Evolutionary conservation across 2,888 invertebrate species (phyloP), one percentile per base, ranked within the genome.

Genomic region (Clitarchus hookeri): DNA sequence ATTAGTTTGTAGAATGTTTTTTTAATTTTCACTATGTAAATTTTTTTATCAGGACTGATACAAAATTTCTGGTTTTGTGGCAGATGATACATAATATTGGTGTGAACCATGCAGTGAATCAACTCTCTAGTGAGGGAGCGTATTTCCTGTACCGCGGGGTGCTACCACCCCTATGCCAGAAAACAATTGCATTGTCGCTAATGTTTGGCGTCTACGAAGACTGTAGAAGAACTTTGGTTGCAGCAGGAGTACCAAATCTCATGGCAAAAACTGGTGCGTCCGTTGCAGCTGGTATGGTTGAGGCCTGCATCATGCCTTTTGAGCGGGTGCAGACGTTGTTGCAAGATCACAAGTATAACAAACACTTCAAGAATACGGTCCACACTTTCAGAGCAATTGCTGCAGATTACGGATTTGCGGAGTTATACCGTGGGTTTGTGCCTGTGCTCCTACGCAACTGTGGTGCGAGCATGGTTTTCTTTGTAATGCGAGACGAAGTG

Each of bases 181-280:
- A 99, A 91, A 97, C 98, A 0, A 91, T 97, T 12, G 97, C 98
- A 0, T 94, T 98, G 91, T 97, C 99, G 0, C 93, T 99, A 79
- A 99, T 99, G 99, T 99, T 99, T 92, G 99, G 99, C 23, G 95
- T 97, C 44, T 99, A 98, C 90, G 96, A 96, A 90, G 95, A 95
- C 89, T 94, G 95, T 84, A 92, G 95, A 86, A 93, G 94, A 89
- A 94, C 95, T 44, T 90, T 97, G 19, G 91, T 94, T 3, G 91
- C 93, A 83, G 90, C 92, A 19, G 91, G 92, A 65, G 91, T 93
- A 87, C 94, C 95, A 89, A 92, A 94, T 48, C 94, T 95, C 89
- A 87, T 94, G 87, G 93, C 96, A 77, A 95, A 96, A 92, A 91
- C 94, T 77, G 89, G 94, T 86, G 92, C 94, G 0, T 93, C 93